phyloP scores from a whole-genome alignment of 1,140 invertebrate species.

The Chrysopa pallens region DNA sequence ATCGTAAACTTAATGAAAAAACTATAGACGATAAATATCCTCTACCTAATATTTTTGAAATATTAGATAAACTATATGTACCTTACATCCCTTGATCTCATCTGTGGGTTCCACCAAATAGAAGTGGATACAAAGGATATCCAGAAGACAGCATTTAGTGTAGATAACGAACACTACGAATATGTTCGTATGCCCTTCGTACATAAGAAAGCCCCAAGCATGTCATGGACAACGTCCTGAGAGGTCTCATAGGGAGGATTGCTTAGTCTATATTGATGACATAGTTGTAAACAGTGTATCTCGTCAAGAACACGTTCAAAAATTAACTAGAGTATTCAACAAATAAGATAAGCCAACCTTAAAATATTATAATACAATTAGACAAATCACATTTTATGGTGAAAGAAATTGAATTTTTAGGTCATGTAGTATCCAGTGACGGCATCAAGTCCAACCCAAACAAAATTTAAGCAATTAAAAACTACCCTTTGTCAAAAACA shows the following conservation, averaged over 20 bases:
- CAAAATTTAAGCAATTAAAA: constrained; percentile 4
- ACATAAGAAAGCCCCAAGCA: constrained; percentile 20
- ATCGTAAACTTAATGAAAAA: constrained; percentile 21
- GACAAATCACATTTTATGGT: constrained; percentile 11
- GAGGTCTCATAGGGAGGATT: constrained; percentile 9
- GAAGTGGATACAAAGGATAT: constrained; percentile 17
- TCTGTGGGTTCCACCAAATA: constrained; percentile 27
- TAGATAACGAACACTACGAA: constrained; percentile 17
- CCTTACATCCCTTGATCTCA: constrained; percentile 28
- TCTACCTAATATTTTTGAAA: constrained; percentile 29
- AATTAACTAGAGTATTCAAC: constrained; percentile 8
- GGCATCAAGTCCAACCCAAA: constrained; percentile 6
- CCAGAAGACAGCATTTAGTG: constrained; percentile 27
- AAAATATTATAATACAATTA: no score
- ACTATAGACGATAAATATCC: constrained; percentile 29
- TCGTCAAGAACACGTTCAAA: constrained; percentile 9
- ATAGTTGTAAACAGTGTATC: constrained; percentile 10
- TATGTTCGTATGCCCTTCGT: constrained; percentile 25
- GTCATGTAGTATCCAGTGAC: constrained; percentile 4
- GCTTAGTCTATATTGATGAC: constrained; percentile 20
- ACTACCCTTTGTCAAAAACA: constrained; percentile 5
- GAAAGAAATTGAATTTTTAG: constrained; percentile 4
- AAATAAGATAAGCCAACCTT: no score
- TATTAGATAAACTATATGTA: constrained; percentile 24
- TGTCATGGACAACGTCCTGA: constrained; percentile 19